phyloP scores from a whole-genome alignment of 2,113 vertebrate genomes.

The Pelvicachromis taeniatus region DNA sequence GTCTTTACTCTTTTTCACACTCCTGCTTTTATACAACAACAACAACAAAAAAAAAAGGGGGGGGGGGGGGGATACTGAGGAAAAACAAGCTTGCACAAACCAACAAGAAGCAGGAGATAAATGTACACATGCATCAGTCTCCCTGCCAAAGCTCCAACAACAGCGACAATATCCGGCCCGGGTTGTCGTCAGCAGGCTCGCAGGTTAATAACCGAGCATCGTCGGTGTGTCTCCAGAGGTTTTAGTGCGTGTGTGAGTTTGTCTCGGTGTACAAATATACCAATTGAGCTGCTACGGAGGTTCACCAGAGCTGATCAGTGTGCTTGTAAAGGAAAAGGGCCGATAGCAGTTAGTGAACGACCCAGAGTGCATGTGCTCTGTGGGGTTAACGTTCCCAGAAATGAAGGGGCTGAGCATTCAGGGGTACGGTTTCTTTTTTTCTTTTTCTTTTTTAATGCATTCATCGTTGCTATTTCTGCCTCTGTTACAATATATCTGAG shows the following conservation, averaged over 20 bases:
- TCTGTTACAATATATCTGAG: not conserved
- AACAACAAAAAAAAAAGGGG: too few relatives aligned
- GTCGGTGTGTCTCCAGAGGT: not conserved
- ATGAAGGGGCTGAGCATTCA: not conserved
- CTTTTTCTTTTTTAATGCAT: not conserved
- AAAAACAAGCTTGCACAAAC: constrained; percentile 15
- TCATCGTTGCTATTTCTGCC: not conserved
- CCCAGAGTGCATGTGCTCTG: not conserved
- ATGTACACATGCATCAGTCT: constrained; percentile 4
- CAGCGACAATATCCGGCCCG: not conserved
- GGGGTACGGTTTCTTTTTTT: too few relatives aligned
- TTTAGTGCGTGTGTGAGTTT: not conserved
- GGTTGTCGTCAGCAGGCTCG: not conserved
- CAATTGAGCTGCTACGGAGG: not conserved
- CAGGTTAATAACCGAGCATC: not conserved
- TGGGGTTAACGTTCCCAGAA: not conserved
- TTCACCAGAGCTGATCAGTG: not conserved
- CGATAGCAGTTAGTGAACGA: not conserved
- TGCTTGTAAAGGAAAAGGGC: constrained; percentile 2
- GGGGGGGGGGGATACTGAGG: not conserved
- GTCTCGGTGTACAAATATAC: not conserved
- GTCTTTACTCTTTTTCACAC: not conserved
- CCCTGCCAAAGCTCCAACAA: not conserved
- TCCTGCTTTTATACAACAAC: constrained; percentile 3
- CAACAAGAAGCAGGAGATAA: not conserved